A percentile compares a stretch with the other conserved stretches of the same genome.
These are phyloP conservation scores for Eleginops maclovinus DNA, from an alignment of 2,113 vertebrate genomes.

Conservation along the genomic window DNA sequence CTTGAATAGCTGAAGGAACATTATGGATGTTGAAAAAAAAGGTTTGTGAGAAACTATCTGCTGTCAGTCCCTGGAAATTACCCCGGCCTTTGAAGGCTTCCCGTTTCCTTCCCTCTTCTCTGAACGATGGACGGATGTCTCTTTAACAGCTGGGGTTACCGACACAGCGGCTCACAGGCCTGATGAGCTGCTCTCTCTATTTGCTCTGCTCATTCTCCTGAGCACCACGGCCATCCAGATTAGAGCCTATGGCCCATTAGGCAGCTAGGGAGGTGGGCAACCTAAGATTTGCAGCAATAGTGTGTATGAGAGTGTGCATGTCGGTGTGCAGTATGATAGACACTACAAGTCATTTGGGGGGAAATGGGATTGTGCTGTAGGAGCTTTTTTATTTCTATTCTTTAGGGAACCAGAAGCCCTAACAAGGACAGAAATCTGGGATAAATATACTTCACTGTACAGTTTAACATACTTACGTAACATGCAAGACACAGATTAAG, in stretches of 20 bases:
- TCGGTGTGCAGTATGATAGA: conserved; percentile 43
- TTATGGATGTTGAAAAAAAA: conserved; percentile 15
- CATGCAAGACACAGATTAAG: neutral
- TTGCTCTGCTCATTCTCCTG: conserved; percentile 77
- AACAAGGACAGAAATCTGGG: conserved; percentile 16
- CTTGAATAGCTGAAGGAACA: conserved; percentile 28
- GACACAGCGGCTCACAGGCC: conserved; percentile 58
- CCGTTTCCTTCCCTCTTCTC: conserved; percentile 58
- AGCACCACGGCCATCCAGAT: conserved; percentile 75
- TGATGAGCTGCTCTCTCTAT: conserved; percentile 78
- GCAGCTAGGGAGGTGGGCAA: conserved; percentile 79
- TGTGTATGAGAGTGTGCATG: conserved; percentile 51
- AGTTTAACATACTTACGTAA: neutral
- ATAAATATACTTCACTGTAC: neutral
- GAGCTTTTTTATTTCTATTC: conserved; percentile 10
- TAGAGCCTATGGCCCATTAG: conserved; percentile 85
- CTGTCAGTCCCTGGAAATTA: conserved; percentile 61
- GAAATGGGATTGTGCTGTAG: neutral
- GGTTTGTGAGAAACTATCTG: conserved; percentile 49
- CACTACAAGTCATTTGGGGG: conserved; percentile 41
- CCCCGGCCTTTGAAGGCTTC: conserved; percentile 30
- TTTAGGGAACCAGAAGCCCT: conserved; percentile 24
- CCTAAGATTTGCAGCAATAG: conserved; percentile 50
- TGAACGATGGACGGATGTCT: conserved; percentile 68
- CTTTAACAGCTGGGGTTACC: conserved; percentile 77